phyloP scores from a whole-genome alignment of 2,113 vertebrate species.

The Panthera tigris region DNA sequence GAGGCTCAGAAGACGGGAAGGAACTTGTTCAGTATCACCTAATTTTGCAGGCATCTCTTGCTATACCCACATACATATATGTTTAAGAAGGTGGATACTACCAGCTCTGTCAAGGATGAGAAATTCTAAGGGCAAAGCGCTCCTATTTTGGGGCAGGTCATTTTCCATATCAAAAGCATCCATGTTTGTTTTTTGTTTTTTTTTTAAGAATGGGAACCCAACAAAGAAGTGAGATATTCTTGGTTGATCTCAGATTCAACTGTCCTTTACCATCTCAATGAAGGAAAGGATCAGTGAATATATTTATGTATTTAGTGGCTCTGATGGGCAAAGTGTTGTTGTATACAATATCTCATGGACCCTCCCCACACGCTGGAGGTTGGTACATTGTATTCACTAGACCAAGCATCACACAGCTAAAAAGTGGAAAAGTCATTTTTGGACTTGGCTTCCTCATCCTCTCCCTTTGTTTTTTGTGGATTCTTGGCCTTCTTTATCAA shows the following conservation, averaged over 20 bases:
- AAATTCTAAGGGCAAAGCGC: neutral
- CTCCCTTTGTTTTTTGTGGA: neutral
- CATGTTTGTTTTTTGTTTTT: neutral
- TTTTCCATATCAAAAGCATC: neutral
- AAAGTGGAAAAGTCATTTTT: neutral
- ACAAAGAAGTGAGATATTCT: neutral
- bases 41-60: neutral
- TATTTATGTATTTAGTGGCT: neutral
- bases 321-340: neutral
- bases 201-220: neutral
- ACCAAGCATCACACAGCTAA: neutral
- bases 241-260: neutral
- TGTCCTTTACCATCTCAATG: neutral
- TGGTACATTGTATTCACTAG: neutral
- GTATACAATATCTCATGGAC: neutral
- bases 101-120: neutral
- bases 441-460: neutral
- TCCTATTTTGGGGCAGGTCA: neutral
- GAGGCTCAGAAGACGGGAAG: neutral
- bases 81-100: neutral
- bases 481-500: neutral
- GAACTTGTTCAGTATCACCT: neutral
- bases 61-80: neutral
- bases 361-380: neutral
- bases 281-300: neutral